Evolutionary conservation across 2,888 invertebrate species (phyloP).

Genomic region (Epinotia brunnichana): DNA sequence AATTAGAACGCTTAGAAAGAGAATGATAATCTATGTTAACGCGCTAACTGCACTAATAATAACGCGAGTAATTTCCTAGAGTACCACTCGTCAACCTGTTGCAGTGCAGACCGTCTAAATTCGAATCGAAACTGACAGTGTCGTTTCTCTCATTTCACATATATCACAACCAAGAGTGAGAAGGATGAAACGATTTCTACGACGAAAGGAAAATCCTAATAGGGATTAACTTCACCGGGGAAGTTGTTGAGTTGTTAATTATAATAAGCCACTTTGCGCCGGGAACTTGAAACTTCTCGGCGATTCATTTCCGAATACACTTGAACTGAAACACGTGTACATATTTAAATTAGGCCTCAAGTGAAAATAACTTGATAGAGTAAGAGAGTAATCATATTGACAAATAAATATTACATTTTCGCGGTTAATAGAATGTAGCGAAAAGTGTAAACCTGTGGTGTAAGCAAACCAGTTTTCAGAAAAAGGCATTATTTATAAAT

Average conservation of each 20-base stretch:
- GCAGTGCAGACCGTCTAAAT: neutral
- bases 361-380: neutral
- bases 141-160: slow-evolving; percentile 3
- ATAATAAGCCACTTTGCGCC: slow-evolving; percentile 27
- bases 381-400: no score
- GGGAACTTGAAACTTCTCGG: slow-evolving; percentile 5
- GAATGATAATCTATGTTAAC: no score
- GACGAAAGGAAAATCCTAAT: neutral
- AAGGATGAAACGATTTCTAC: slow-evolving; percentile 1
- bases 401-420: no score
- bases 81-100: slow-evolving; percentile 22
- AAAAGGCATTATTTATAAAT: no score
- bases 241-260: slow-evolving; percentile 34
- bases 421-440: no score
- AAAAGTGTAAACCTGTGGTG: no score
- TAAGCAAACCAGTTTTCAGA: no score
- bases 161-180: slow-evolving; percentile 1
- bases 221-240: neutral
- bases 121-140: neutral
- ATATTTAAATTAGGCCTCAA: neutral
- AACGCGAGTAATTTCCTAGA: slow-evolving; percentile 5
- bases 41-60: slow-evolving; percentile 3
- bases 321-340: neutral
- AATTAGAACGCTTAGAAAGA: no score
- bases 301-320: slow-evolving; percentile 16